phyloP scores from a whole-genome alignment of 2,797 vertebrate genomes.

The Sciurus vulgaris region DNA sequence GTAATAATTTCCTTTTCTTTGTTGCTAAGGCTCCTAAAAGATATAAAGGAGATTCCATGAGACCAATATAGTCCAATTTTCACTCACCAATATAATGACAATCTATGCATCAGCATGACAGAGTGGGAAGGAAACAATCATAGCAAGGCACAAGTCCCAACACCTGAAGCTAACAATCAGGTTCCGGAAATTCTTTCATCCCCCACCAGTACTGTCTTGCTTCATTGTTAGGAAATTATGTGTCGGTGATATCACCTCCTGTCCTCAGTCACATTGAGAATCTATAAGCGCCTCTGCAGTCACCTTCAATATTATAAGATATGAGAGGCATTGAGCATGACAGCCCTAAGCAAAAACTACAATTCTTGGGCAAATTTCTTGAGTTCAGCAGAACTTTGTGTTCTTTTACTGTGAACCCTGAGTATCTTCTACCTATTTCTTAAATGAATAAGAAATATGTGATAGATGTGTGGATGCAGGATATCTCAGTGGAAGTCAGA shows the following conservation, averaged over 20 bases:
- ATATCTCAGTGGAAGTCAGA: background rate
- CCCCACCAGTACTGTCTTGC: background rate
- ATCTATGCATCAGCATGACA: background rate
- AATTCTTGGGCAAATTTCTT: background rate
- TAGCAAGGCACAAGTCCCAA: background rate
- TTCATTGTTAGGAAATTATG: background rate
- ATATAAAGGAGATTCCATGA: background rate
- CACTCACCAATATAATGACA: background rate
- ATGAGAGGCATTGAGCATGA: background rate
- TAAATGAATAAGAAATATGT: slow-evolving; percentile 37
- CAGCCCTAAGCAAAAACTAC: background rate
- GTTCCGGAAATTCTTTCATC: background rate
- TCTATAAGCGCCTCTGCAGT: background rate
- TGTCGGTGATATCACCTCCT: background rate
- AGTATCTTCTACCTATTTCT: background rate
- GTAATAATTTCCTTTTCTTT: slow-evolving; percentile 18
- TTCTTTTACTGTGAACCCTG: background rate
- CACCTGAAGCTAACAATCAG: background rate
- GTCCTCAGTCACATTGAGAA: background rate
- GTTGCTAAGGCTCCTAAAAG: background rate
- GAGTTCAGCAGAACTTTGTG: background rate
- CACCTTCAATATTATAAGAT: background rate
- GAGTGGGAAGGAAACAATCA: background rate
- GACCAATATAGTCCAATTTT: background rate
- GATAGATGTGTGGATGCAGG: background rate